Percentiles rank a stretch among this genome's conserved stretches.
phyloP scores from a whole-genome alignment of 2,888 invertebrate species.

The Caenorhabditis sp. region DNA sequence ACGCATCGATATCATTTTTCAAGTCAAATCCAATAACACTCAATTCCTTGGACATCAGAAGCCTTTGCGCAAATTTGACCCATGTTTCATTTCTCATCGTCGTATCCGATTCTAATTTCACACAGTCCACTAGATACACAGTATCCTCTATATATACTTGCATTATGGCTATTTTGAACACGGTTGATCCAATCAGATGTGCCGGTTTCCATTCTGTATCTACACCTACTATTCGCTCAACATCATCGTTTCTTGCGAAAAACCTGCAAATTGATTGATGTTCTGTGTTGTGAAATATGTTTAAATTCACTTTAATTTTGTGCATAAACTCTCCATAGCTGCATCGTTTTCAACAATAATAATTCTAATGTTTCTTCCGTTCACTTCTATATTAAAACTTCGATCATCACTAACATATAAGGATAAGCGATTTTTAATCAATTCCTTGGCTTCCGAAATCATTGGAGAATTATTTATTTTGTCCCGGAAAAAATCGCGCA shows the following conservation, averaged over 20 bases:
- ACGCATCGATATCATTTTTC: slow-evolving; percentile 41
- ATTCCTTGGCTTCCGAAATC: slow-evolving; percentile 12
- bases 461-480: slow-evolving; percentile 6
- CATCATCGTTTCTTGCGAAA: not conserved
- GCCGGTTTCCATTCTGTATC: slow-evolving; percentile 51
- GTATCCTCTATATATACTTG: slow-evolving; percentile 30
- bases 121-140: slow-evolving; percentile 42
- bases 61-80: slow-evolving; percentile 28
- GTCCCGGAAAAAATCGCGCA: slow-evolving; percentile 18
- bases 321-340: slow-evolving; percentile 6
- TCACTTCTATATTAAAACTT: not conserved
- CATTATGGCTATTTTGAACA: slow-evolving; percentile 41
- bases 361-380: slow-evolving; percentile 6
- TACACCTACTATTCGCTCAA: slow-evolving; percentile 24
- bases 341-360: slow-evolving; percentile 10
- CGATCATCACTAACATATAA: not conserved
- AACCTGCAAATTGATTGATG: not conserved
- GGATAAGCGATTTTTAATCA: slow-evolving; percentile 13
- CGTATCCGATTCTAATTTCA: slow-evolving; percentile 17
- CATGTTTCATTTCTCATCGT: slow-evolving; percentile 22
- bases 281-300: not conserved
- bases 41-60: slow-evolving; percentile 25
- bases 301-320: slow-evolving; percentile 4
- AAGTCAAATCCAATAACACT: slow-evolving; percentile 43
- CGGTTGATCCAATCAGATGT: slow-evolving; percentile 9